These are phyloP conservation scores for Conger conger DNA, from an alignment of 2,113 vertebrate genomes.

Conservation along the genomic window DNA sequence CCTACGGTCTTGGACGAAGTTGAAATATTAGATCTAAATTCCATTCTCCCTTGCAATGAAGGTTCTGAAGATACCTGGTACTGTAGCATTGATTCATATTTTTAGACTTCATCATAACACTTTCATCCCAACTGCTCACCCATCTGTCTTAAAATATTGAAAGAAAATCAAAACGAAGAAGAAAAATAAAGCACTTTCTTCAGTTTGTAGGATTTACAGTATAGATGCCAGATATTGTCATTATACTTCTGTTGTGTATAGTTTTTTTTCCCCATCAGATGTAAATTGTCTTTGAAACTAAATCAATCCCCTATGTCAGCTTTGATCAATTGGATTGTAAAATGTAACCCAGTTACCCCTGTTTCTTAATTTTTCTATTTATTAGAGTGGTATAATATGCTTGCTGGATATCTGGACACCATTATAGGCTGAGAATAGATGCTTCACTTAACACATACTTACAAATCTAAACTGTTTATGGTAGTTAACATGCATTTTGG, in stretches of 20 bases:
- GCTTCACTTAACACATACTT: background rate
- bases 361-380: background rate
- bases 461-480: background rate
- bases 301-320: background rate
- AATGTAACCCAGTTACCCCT: background rate
- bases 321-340: background rate
- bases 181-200: background rate
- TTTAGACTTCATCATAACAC: background rate
- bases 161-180: background rate
- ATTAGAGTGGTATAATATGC: background rate
- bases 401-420: background rate
- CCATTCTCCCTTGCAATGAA: slow-evolving; percentile 52
- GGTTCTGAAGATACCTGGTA: slow-evolving; percentile 86
- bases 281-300: background rate
- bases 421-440: background rate
- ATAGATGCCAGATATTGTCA: background rate
- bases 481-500: background rate
- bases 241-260: background rate
- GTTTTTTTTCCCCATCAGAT: background rate
- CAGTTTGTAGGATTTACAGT: background rate
- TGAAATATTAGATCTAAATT: slow-evolving; percentile 82
- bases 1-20: slow-evolving; percentile 80
- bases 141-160: background rate
- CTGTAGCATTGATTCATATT: slow-evolving; percentile 14
- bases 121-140: background rate